Percentiles rank a stretch among this genome's conserved stretches.
phyloP scores from a whole-genome alignment of 2,797 vertebrate species.

The Cynopterus sphinx region DNA sequence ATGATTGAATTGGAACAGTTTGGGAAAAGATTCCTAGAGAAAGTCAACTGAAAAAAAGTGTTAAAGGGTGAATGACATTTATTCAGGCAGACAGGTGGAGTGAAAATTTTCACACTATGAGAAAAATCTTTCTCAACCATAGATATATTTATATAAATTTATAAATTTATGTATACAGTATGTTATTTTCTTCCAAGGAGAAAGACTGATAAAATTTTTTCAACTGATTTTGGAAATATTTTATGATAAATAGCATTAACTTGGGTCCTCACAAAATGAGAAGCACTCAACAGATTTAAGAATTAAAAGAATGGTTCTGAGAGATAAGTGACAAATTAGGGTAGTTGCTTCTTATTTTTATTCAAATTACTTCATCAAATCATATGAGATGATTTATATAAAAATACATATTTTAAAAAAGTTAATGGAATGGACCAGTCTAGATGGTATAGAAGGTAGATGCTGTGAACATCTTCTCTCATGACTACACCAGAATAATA shows the following conservation, averaged over 20 bases:
- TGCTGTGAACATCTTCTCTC: too few relatives aligned
- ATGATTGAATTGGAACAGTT: not conserved
- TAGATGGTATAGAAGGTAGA: too few relatives aligned
- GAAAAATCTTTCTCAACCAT: not conserved
- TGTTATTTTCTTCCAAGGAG: not conserved
- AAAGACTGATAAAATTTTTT: not conserved
- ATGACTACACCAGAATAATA: too few relatives aligned
- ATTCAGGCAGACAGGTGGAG: not conserved
- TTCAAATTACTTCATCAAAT: not conserved
- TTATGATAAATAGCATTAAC: not conserved
- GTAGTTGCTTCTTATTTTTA: not conserved
- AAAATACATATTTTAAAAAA: not conserved
- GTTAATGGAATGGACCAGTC: not conserved
- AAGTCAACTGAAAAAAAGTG: not conserved
- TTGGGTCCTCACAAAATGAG: not conserved
- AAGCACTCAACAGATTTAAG: not conserved
- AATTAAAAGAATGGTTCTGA: not conserved
- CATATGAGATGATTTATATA: not conserved
- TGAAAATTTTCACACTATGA: not conserved
- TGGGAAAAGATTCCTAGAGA: not conserved
- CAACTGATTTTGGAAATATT: not conserved
- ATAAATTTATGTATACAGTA: not conserved
- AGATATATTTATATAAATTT: not conserved
- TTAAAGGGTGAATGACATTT: not conserved
- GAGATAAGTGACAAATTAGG: not conserved